Evolutionary conservation across 1,140 invertebrate genomes (phyloP).

Genomic region (Calosoma granatense): DNA sequence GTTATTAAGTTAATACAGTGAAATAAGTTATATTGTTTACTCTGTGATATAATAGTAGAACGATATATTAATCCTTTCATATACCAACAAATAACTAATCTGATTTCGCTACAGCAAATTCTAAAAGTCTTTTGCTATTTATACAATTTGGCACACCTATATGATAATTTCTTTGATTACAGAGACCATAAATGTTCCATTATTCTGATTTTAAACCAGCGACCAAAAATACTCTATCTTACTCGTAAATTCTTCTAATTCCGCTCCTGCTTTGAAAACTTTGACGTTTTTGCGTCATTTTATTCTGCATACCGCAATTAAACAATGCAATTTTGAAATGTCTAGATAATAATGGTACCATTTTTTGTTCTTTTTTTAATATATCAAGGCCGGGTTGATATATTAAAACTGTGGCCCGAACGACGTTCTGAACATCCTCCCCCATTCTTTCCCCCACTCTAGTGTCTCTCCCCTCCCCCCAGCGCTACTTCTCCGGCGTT

Average conservation of each 20-base stretch:
- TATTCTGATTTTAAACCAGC: neutral
- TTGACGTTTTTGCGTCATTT: neutral
- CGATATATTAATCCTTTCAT: no score
- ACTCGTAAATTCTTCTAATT: neutral
- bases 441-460: neutral
- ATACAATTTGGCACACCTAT: neutral
- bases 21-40: no score
- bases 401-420: no score
- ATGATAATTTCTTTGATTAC: neutral
- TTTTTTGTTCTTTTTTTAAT: neutral
- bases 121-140: neutral
- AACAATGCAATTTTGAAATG: neutral
- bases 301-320: neutral
- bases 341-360: neutral
- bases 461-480: no score
- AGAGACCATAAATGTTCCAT: neutral
- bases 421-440: no score
- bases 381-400: neutral
- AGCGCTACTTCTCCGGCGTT: neutral
- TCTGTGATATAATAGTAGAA: no score
- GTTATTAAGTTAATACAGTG: no score
- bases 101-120: neutral
- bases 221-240: neutral
- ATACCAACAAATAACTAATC: no score
- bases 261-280: neutral